These are phyloP conservation scores for Callyntrura sp. DNA, from an alignment of 2,888 invertebrate genomes.

Conservation along the genomic window DNA sequence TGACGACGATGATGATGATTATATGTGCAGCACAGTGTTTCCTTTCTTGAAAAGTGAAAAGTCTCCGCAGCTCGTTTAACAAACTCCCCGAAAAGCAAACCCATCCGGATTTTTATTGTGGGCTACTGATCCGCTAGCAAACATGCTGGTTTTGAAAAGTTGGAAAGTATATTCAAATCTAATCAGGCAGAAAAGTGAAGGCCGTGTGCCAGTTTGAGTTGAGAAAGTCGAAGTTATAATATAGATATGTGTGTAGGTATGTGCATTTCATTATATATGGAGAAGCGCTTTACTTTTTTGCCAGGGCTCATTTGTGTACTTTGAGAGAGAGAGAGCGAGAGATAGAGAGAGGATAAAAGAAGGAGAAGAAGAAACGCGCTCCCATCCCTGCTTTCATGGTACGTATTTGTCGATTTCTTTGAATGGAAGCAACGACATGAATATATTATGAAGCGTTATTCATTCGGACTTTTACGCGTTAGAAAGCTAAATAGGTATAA, in stretches of 20 bases:
- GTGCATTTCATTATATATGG: not conserved
- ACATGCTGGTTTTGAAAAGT: slow-evolving; percentile 45
- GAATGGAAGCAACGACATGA: slow-evolving; percentile 15
- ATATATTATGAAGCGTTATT: slow-evolving; percentile 5
- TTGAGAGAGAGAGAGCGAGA: not conserved
- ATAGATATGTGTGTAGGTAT: not conserved
- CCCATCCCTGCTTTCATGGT: not conserved
- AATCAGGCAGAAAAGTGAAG: slow-evolving; percentile 63
- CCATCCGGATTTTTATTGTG: slow-evolving; percentile 2
- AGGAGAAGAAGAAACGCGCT: too few species aligned
- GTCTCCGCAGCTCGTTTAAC: slow-evolving; percentile 20
- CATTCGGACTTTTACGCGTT: not conserved
- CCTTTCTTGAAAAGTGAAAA: not conserved
- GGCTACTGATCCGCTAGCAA: not conserved
- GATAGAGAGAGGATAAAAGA: not conserved
- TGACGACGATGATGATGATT: too few species aligned
- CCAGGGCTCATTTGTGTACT: not conserved
- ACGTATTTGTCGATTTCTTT: not conserved
- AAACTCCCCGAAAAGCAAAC: not conserved
- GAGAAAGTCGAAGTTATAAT: not conserved
- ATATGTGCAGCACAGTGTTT: not conserved
- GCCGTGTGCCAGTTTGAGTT: slow-evolving; percentile 6
- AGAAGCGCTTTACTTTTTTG: not conserved
- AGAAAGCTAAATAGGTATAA: not conserved
- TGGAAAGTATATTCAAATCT: slow-evolving; percentile 59